Base-by-base conservation (phyloP, 2,113 vertebrate species). In the Lynx canadensis region DNA sequence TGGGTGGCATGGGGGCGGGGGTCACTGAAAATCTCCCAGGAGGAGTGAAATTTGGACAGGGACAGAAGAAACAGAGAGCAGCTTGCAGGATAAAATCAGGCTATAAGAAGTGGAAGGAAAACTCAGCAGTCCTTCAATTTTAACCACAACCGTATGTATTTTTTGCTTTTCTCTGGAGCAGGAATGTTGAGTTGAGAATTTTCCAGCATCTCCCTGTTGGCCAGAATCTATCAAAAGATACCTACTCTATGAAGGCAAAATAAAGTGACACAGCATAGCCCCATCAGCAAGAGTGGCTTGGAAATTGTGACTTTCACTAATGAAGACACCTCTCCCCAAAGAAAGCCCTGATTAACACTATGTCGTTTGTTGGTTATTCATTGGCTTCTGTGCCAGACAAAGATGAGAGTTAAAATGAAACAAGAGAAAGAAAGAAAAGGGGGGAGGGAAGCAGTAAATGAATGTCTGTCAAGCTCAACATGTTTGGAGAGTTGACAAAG, bases 181-280 rank as follows among this genome's bases (percentile, higher is more conserved):
- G 74, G 92, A 81, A 96, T 9, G 14, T 48, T 19, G 86, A n/a
- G 81, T 63, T 60, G 87, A 87, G 95, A 97, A 97, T 97, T 93
- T 97, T 97, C 66, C 18, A 97, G 48, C 41, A 14, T 73, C 91
- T 95, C 93, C 95, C 57, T 89, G 96, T 98, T 74, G 96, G 94
- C 92, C 95, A 98, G 89, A 68, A 36, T n/a, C 41, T 95, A 88
- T 97, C 97, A 97, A 96, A 97, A 76, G 97, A 96, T 86, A 96
- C 78, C 83, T 90, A 52, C 65, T 84, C 91, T 86, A 84, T 97
- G 94, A 97, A 98, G 96, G 92, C 87, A 97, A 93, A 82, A 87
- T 55, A 95, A 38, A 88, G 94, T 98, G 79, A 7, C 21, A n/a
- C 38, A 89, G 25, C 36, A 11, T 3, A 36, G 55, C 96, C 94